phyloP scores from a whole-genome alignment of 2,888 invertebrate genomes.

The Lasioglossum malachurum region DNA sequence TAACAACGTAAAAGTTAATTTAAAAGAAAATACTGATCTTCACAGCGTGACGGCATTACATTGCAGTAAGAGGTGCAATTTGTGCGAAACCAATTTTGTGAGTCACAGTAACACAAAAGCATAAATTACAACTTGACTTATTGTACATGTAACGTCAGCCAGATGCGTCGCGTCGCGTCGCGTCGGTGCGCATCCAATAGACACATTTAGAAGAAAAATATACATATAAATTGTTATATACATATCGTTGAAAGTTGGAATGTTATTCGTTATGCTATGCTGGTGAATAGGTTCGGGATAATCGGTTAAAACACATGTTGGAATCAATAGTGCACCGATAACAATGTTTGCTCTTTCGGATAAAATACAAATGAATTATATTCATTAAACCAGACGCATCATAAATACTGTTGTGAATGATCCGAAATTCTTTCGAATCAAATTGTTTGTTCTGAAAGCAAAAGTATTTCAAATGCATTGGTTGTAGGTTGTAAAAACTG shows the following conservation, averaged over 20 bases:
- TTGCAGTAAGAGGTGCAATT: conserved; percentile 77
- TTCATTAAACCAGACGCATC: conserved; percentile 29
- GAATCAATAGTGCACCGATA: conserved; percentile 26
- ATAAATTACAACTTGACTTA: conserved; percentile 57
- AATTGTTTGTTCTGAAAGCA: background rate
- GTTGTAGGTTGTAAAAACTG: conserved; percentile 10
- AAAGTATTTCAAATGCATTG: conserved; percentile 9
- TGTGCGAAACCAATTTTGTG: conserved; percentile 65
- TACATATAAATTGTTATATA: conserved; percentile 36
- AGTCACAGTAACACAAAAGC: conserved; percentile 62
- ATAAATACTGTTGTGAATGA: background rate
- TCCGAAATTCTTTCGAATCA: background rate
- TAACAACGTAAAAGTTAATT: conserved; percentile 10
- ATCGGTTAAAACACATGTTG: conserved; percentile 20
- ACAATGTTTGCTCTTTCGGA: conserved; percentile 9
- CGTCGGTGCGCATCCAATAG: conserved; percentile 36
- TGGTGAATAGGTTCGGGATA: conserved; percentile 15
- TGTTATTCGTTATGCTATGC: background rate
- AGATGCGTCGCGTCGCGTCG: no score
- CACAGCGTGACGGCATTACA: conserved; percentile 73
- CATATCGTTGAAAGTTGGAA: conserved; percentile 15
- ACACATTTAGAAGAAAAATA: conserved; percentile 5
- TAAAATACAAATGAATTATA: conserved; percentile 10
- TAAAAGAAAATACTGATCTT: conserved; percentile 51
- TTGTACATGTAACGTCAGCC: conserved; percentile 40